Percentiles rank a stretch among this genome's conserved stretches.
Evolutionary conservation across 2,797 vertebrate species (phyloP).

Genomic region (Anableps anableps): DNA sequence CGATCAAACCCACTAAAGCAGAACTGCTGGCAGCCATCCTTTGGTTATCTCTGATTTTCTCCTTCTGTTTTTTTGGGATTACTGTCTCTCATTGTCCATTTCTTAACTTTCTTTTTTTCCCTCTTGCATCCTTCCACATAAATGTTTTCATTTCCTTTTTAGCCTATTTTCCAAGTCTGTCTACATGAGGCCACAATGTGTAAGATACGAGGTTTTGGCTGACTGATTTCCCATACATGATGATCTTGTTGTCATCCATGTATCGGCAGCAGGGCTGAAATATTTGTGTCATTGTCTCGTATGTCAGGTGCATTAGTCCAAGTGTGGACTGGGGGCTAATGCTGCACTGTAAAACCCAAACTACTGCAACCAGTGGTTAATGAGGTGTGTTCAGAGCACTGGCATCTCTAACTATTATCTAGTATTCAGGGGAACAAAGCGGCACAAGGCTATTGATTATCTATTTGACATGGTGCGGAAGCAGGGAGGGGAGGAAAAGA

Average conservation of each 20-base stretch:
- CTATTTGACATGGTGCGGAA: conserved; percentile 61
- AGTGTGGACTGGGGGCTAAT: conserved; percentile 45
- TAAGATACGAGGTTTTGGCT: background rate
- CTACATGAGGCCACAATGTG: background rate
- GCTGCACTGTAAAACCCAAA: conserved; percentile 50
- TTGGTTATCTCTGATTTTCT: conserved; percentile 66
- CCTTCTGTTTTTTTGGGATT: conserved; percentile 53
- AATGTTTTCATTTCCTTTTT: conserved; percentile 4
- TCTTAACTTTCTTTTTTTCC: conserved; percentile 14
- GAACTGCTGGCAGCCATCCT: conserved; percentile 66
- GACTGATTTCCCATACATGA: background rate
- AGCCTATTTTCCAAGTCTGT: background rate
- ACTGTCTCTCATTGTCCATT: conserved; percentile 29
- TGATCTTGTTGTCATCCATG: conserved; percentile 9
- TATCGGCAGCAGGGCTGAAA: conserved; percentile 44
- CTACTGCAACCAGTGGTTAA: conserved; percentile 66
- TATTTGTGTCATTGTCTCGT: conserved; percentile 59
- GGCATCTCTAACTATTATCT: conserved; percentile 69
- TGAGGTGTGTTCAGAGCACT: conserved; percentile 69
- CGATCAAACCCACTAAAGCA: conserved; percentile 35
- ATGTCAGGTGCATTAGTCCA: conserved; percentile 71
- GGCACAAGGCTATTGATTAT: conserved; percentile 69
- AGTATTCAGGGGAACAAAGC: conserved; percentile 57
- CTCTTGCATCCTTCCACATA: conserved; percentile 23
- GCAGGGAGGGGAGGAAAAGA: conserved; percentile 31